Evolutionary conservation across 2,113 vertebrate genomes (phyloP).

Genomic region (Caranx ignobilis): DNA sequence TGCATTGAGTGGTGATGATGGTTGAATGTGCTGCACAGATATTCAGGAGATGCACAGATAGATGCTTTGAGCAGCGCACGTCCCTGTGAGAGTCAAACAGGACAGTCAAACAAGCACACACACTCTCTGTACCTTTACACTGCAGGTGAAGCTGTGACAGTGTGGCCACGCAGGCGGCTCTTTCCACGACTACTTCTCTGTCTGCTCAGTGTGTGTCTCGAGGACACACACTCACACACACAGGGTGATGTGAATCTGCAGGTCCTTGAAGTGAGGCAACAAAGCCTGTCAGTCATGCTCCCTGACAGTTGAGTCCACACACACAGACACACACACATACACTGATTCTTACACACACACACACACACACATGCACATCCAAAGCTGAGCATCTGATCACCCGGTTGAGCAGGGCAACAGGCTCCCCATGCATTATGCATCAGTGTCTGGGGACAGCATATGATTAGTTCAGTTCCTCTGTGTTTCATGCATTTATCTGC

Average conservation of each 20-base stretch:
- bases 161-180: neutral
- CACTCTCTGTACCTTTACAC: neutral
- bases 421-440: conserved; percentile 57
- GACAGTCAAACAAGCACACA: neutral
- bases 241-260: neutral
- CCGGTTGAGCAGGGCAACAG: conserved; percentile 21
- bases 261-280: conserved; percentile 5
- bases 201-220: neutral
- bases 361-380: neutral
- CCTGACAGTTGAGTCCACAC: conserved; percentile 1
- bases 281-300: conserved; percentile 29
- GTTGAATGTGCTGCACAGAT: too few species aligned
- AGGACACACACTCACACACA: neutral
- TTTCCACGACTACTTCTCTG: neutral
- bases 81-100: neutral
- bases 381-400: conserved; percentile 18
- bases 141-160: conserved; percentile 11
- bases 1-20: too few species aligned
- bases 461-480: conserved; percentile 31
- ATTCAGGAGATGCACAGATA: too few species aligned
- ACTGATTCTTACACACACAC: neutral
- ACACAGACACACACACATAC: conserved; percentile 7
- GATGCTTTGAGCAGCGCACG: too few species aligned
- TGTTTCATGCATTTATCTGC: neutral
- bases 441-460: conserved; percentile 45